phyloP scores from a whole-genome alignment of 2,113 vertebrate genomes.

The Peromyscus leucopus region DNA sequence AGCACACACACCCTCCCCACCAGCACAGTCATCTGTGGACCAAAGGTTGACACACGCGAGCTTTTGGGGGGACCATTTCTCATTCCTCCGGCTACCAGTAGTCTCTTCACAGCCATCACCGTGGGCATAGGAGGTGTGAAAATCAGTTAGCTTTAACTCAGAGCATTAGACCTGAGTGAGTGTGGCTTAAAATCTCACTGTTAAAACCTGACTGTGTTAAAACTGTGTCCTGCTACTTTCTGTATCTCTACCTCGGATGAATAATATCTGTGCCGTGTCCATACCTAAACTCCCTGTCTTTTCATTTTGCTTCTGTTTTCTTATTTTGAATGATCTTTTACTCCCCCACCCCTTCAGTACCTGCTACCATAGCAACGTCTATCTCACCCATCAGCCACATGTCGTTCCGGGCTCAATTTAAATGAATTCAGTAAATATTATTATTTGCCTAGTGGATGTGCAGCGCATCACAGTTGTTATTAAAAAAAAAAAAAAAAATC shows the following conservation, averaged over 20 bases:
- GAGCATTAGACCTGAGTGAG: not conserved
- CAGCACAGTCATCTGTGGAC: not conserved
- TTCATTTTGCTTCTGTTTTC: slow-evolving; percentile 8
- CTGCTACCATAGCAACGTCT: not conserved
- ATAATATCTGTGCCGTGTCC: not conserved
- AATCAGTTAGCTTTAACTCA: slow-evolving; percentile 18
- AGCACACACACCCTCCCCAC: not conserved
- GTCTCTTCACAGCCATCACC: not conserved
- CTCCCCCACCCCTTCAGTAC: not conserved
- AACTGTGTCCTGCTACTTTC: not conserved
- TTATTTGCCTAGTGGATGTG: not conserved
- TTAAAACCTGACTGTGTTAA: not conserved
- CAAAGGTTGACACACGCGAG: not conserved
- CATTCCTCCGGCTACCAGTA: not conserved
- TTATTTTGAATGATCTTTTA: slow-evolving; percentile 13
- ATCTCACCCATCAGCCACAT: not conserved
- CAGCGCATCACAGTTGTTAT: not conserved
- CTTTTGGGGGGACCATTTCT: not conserved
- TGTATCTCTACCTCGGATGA: not conserved
- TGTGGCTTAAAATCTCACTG: not conserved
- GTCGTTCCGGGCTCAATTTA: slow-evolving; percentile 9
- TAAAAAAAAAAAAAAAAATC: slow-evolving; percentile 28
- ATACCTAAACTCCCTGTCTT: not conserved
- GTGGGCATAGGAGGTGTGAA: not conserved
- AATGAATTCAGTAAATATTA: slow-evolving; percentile 58